Conservation (phyloP, 1,140 invertebrate species). For the Aphelinus atriplicis region DNA sequence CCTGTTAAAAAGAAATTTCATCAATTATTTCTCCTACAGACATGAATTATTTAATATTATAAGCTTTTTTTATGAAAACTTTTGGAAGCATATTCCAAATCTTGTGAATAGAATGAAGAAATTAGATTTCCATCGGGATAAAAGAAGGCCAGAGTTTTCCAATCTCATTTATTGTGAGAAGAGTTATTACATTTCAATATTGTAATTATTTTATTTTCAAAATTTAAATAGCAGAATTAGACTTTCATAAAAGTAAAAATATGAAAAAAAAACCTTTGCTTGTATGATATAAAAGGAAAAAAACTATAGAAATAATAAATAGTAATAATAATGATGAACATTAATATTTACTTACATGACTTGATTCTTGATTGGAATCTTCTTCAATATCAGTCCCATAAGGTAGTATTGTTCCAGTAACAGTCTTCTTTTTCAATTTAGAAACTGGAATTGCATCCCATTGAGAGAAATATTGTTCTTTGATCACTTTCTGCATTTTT, state of each 20-base stretch:
- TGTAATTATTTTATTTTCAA: no score
- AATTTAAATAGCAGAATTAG: no score
- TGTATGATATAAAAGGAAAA: neutral
- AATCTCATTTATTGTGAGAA: no score
- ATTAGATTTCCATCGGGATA: neutral
- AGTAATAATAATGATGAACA: neutral
- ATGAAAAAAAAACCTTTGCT: no score
- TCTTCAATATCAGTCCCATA: constrained; percentile 41
- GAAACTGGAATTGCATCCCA: constrained; percentile 27
- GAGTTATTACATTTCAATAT: no score
- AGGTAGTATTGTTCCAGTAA: constrained; percentile 27
- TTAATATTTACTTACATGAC: constrained; percentile 11
- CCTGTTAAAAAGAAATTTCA: constrained; percentile 20
- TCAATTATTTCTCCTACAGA: constrained; percentile 4
- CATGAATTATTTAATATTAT: neutral
- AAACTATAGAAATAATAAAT: neutral
- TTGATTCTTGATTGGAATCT: constrained; percentile 19
- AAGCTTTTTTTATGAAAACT: neutral
- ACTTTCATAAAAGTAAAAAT: neutral
- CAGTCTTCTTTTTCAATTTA: constrained; percentile 34
- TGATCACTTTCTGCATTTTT: neutral
- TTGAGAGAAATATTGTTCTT: constrained; percentile 7
- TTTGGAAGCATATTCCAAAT: neutral
- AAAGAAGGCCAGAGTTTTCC: no score
- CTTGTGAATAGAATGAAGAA: neutral